Evolutionary conservation across 1,140 invertebrate species (phyloP).

Genomic region (Rhizoglyphus robini): DNA sequence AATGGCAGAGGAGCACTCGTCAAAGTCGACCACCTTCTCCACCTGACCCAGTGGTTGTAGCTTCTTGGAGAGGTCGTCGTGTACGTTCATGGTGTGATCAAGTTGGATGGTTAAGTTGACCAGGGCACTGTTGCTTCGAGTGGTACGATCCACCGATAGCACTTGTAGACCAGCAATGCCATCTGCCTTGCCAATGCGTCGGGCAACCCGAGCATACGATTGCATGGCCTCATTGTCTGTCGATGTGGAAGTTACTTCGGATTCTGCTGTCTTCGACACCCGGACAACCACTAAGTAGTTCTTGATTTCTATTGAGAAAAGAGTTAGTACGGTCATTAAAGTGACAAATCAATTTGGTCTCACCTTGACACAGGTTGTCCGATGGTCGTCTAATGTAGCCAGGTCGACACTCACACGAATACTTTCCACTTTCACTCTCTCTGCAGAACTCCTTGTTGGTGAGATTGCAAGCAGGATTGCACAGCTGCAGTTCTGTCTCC

Average conservation of each 20-base stretch:
- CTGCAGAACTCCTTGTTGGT: conserved; percentile 64
- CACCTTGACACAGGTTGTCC: conserved; percentile 51
- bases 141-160: conserved; percentile 24
- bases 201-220: conserved; percentile 47
- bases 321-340: background rate
- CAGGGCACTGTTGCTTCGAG: conserved; percentile 38
- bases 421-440: conserved; percentile 36
- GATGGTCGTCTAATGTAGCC: conserved; percentile 69
- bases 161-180: conserved; percentile 44
- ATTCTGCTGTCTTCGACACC: conserved; percentile 48
- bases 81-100: conserved; percentile 21
- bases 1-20: conserved; percentile 53
- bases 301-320: conserved; percentile 54
- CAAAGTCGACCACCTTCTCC: conserved; percentile 48
- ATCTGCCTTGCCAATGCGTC: conserved; percentile 64
- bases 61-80: background rate
- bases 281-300: conserved; percentile 60
- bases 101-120: conserved; percentile 53
- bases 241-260: conserved; percentile 40
- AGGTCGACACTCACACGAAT: conserved; percentile 63
- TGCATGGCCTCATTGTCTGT: conserved; percentile 27
- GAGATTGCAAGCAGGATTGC: conserved; percentile 51
- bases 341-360: background rate
- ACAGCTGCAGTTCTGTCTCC: conserved; percentile 21
- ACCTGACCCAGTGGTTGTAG: conserved; percentile 16